These are phyloP conservation scores for Tetranychus urticae DNA, from an alignment of 1,140 invertebrate genomes.

Conservation along the genomic window DNA sequence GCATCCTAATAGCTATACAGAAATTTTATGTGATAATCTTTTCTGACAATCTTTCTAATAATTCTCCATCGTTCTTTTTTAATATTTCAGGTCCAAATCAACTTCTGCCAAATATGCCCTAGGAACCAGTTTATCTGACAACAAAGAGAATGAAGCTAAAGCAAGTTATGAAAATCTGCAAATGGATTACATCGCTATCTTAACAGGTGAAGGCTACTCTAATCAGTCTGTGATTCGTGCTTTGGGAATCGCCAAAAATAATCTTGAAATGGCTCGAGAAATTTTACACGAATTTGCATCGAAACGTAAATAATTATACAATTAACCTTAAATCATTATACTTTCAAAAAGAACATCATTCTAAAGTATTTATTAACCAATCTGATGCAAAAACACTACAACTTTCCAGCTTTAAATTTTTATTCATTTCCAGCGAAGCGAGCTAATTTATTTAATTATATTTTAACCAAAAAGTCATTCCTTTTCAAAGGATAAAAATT, in stretches of 20 bases:
- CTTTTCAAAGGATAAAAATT: too few relatives aligned
- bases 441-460: too few relatives aligned
- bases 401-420: too few relatives aligned
- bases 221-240: constrained; percentile 69
- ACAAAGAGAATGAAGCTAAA: constrained; percentile 13
- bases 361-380: too few relatives aligned
- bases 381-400: too few relatives aligned
- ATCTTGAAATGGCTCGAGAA: constrained; percentile 70
- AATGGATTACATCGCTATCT: constrained; percentile 59
- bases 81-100: constrained; percentile 20
- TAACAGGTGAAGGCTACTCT: constrained; percentile 65
- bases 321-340: background rate
- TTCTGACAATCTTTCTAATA: background rate
- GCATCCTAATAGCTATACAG: too few relatives aligned
- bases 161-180: constrained; percentile 59
- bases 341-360: too few relatives aligned
- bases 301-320: constrained; percentile 19
- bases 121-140: constrained; percentile 22
- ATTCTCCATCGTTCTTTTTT: background rate
- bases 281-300: constrained; percentile 74
- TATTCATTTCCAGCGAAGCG: too few relatives aligned
- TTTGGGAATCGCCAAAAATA: constrained; percentile 66
- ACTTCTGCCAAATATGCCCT: constrained; percentile 11
- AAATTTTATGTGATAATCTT: too few relatives aligned
- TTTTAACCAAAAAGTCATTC: too few relatives aligned